A percentile compares a stretch with the other conserved stretches of the same genome.
These are phyloP conservation scores for Itoplectis maculator DNA, from an alignment of 2,888 invertebrate species.

Conservation along the genomic window DNA sequence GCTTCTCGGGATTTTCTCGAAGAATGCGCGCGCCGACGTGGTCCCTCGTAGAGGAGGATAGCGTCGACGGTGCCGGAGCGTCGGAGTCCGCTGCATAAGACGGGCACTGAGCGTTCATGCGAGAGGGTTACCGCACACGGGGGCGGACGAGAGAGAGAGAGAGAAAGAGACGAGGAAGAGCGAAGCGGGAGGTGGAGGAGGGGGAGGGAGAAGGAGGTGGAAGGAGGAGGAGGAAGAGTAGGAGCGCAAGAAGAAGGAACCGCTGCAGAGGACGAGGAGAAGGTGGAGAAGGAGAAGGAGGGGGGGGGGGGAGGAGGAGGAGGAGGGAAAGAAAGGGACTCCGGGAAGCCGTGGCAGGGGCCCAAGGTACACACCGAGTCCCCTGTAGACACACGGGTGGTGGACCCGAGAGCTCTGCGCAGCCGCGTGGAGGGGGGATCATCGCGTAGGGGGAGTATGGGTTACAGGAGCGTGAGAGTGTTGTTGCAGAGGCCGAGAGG, in stretches of 20 bases:
- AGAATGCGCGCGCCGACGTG: conserved; percentile 71
- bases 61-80: neutral
- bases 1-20: conserved; percentile 72
- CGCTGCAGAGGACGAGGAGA: conserved; percentile 58
- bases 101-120: conserved; percentile 49
- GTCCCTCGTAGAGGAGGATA: conserved; percentile 39
- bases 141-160: conserved; percentile 62
- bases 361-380: conserved; percentile 31
- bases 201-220: conserved; percentile 62
- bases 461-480: conserved; percentile 85
- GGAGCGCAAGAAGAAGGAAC: conserved; percentile 40
- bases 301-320: conserved; percentile 52
- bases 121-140: conserved; percentile 59
- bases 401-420: conserved; percentile 52
- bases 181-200: conserved; percentile 47
- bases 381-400: conserved; percentile 22
- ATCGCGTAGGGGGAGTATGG: conserved; percentile 83
- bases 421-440: conserved; percentile 72
- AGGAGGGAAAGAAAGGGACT: conserved; percentile 56
- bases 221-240: conserved; percentile 55
- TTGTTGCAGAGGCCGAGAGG: conserved; percentile 85
- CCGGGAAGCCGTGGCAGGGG: conserved; percentile 65
- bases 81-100: conserved; percentile 49
- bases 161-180: conserved; percentile 43
- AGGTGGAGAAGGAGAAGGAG: conserved; percentile 59